Percentiles rank a stretch among this genome's conserved stretches.
These are phyloP conservation scores for Loxodonta africana DNA, from an alignment of 2,113 vertebrate genomes.

Conservation along the genomic window DNA sequence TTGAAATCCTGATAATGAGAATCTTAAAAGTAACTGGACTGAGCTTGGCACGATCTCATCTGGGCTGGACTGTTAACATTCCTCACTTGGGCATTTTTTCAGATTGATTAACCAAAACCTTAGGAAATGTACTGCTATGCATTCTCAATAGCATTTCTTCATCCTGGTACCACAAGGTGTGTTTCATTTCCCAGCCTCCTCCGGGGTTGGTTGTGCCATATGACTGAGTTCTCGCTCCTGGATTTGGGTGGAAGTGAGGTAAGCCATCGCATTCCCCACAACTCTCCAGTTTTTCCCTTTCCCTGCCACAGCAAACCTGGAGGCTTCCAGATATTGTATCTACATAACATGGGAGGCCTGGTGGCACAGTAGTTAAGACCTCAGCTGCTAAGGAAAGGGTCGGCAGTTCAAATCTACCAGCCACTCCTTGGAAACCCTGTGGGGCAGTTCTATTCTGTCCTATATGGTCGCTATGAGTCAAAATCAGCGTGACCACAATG, in stretches of 20 bases:
- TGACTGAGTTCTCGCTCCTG: background rate
- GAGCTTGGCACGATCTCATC: background rate
- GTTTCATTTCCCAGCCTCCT: background rate
- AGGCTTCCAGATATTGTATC: background rate
- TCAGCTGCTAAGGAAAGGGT: no score
- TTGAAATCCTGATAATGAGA: background rate
- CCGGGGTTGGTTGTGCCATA: background rate
- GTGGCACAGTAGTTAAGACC: no score
- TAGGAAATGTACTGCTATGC: background rate
- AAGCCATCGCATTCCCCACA: background rate
- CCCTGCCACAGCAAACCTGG: background rate
- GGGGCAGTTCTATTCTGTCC: no score
- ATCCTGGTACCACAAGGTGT: background rate
- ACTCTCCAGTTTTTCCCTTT: background rate
- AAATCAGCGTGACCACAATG: no score
- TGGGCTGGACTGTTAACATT: background rate
- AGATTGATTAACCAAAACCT: background rate
- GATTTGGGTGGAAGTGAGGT: background rate
- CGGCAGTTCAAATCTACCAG: no score
- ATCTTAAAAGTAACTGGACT: background rate
- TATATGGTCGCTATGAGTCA: no score
- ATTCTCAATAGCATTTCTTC: background rate
- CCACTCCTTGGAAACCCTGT: no score
- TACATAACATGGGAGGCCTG: background rate
- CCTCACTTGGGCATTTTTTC: background rate